Conservation (phyloP, 2,888 invertebrate genomes). For the Lacanobia oleracea region DNA sequence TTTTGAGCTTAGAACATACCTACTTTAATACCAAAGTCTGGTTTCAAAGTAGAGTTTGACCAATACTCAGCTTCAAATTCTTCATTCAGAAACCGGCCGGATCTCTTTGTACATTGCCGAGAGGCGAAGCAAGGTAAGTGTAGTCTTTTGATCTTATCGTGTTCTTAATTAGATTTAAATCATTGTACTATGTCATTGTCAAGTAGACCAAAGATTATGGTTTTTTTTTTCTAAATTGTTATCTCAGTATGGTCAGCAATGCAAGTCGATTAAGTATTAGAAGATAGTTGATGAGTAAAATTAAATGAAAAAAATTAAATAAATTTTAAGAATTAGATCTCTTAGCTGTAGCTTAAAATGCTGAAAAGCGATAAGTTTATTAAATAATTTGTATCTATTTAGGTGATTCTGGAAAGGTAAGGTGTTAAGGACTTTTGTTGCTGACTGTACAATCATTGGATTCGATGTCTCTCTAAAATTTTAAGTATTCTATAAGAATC, state of each 20-base stretch:
- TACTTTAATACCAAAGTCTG: neutral
- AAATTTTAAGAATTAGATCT: neutral
- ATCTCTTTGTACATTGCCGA: conserved; percentile 17
- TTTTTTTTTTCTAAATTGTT: neutral
- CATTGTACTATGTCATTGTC: conserved; percentile 46
- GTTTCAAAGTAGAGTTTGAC: neutral
- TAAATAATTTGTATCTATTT: neutral
- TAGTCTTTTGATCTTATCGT: conserved; percentile 34
- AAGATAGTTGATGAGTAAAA: neutral
- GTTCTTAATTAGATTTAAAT: conserved; percentile 22
- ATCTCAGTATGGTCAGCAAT: conserved; percentile 7
- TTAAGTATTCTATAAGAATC: conserved; percentile 8
- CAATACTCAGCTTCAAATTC: neutral
- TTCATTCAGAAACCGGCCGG: neutral
- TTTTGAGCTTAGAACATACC: neutral
- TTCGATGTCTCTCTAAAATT: conserved; percentile 1
- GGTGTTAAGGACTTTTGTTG: conserved; percentile 7
- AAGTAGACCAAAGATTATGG: conserved; percentile 36
- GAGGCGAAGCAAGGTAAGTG: conserved; percentile 44
- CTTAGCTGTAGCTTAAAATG: conserved; percentile 3
- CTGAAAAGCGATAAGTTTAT: neutral
- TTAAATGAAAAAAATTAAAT: neutral
- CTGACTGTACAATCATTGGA: conserved; percentile 17
- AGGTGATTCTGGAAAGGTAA: neutral
- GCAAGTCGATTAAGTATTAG: neutral